Conservation (phyloP, 2,113 vertebrate species). For the Gavia stellata region DNA sequence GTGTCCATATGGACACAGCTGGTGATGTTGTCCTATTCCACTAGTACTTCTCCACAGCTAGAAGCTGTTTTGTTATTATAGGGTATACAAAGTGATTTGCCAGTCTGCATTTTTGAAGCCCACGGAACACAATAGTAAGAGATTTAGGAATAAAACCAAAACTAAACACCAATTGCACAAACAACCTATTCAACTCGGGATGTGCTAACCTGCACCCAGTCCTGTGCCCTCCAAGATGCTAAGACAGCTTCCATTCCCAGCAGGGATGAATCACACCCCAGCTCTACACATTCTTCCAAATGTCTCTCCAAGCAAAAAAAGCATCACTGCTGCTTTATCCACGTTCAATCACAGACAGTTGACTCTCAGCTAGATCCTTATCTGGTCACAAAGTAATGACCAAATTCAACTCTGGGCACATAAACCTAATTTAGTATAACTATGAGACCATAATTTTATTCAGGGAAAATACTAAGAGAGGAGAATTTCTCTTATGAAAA, state of each 20-base stretch:
- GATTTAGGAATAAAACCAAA: neutral
- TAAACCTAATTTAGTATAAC: neutral
- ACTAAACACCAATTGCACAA: neutral
- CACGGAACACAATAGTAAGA: neutral
- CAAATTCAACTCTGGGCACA: neutral
- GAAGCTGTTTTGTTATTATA: neutral
- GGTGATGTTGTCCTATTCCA: neutral
- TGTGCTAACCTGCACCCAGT: neutral
- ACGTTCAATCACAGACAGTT: neutral
- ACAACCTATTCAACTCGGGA: neutral
- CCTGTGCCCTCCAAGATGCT: neutral
- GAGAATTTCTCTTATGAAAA: neutral
- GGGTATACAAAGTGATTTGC: neutral
- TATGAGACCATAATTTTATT: neutral
- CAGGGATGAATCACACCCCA: neutral
- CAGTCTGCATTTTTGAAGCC: neutral
- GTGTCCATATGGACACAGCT: neutral
- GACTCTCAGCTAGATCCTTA: neutral
- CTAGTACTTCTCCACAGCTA: neutral
- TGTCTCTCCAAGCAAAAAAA: neutral
- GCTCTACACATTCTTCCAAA: neutral
- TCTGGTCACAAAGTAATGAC: neutral
- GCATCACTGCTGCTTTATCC: neutral
- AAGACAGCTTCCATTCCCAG: neutral
- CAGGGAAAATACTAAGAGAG: neutral